Evolutionary conservation across 30 jellyfish, hydroid and myxozoan genomes (phyloP), one percentile per base, ranked within the genome.

Genomic region (Morbakka virulenta): DNA sequence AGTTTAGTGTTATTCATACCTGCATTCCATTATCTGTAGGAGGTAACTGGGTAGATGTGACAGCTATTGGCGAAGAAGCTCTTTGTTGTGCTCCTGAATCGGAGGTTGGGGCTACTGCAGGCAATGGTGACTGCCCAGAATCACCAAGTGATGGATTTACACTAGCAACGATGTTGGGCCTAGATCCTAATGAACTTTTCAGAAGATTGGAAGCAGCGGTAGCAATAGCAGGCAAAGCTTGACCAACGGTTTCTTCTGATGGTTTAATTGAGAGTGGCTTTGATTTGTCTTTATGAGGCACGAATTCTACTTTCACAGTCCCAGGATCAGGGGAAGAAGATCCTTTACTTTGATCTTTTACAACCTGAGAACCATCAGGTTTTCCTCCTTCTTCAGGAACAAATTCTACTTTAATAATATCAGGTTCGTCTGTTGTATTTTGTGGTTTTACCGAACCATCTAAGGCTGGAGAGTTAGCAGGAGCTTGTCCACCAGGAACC

Each of bases 371-470:
- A n/a, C n/a, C n/a, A n/a, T n/a, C n/a, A n/a, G n/a, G n/a, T n/a
- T n/a, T n/a, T n/a, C n/a, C n/a, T 41, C 82, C 88, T 34, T 91
- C 98, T 26, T 91, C 98, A 1, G 98, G 96, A 23, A 91, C 74
- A 62, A 91, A 91, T 29, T 91, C 98, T n/a, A 91, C 98, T 72
- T 91, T 91, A 75, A 91, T 80, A 21, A 91, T 87, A 33, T 91
- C 98, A 13, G 98, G 89, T 17, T 91, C 94, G 22, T 68, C 61
- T 72, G 2, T 35, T n/a, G 69, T 64, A 32, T 73, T 77, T 67
- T 73, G 83, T 0, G 89, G 87, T 28, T 83, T 83, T 32, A 82
- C 86, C 25, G 95, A 87, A 6, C 57, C 57, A 41, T 41, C 17
- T 17, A 41, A 17, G 9, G 57, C 17, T 41, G 57, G 57, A n/a